These are phyloP conservation scores for Arnoldichthys spilopterus DNA, from an alignment of 2,797 vertebrate genomes.

Conservation along the genomic window DNA sequence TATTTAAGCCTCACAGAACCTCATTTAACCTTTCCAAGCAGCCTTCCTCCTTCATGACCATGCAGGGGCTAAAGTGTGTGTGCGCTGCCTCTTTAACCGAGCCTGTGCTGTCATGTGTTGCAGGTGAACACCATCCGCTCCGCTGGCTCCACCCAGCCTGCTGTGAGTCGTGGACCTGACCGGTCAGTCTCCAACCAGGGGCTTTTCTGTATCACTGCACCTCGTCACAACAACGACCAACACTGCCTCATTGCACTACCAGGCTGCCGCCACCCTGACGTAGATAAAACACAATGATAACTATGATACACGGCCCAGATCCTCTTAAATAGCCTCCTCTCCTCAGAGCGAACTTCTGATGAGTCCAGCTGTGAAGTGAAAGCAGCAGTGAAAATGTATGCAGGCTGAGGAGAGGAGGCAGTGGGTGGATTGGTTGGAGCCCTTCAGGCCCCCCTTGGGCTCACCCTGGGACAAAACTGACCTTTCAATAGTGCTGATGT, in stretches of 20 bases:
- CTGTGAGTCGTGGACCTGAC: conserved; percentile 25
- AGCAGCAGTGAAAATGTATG: not conserved
- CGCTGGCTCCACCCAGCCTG: conserved; percentile 52
- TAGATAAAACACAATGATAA: not conserved
- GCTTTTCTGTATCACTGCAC: conserved; percentile 31
- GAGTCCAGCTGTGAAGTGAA: not conserved
- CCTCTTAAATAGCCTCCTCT: not conserved
- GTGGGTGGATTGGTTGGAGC: too few species aligned
- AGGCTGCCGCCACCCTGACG: not conserved
- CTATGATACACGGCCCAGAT: not conserved
- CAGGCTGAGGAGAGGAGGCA: not conserved
- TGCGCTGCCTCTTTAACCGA: conserved; percentile 53
- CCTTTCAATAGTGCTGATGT: conserved; percentile 13
- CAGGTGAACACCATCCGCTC: conserved; percentile 72
- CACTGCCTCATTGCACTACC: not conserved
- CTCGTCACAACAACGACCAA: conserved; percentile 5
- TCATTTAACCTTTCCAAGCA: too few species aligned
- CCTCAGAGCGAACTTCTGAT: not conserved
- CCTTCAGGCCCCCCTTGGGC: too few species aligned
- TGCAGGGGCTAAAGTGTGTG: too few species aligned
- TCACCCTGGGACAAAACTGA: not conserved
- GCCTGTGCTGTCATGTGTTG: conserved; percentile 67
- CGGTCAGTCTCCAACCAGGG: conserved; percentile 23
- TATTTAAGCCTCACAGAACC: too few species aligned
- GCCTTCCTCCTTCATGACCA: too few species aligned